Base-by-base conservation (phyloP, 2,797 vertebrate species). In the Glyptemys insculpta region DNA sequence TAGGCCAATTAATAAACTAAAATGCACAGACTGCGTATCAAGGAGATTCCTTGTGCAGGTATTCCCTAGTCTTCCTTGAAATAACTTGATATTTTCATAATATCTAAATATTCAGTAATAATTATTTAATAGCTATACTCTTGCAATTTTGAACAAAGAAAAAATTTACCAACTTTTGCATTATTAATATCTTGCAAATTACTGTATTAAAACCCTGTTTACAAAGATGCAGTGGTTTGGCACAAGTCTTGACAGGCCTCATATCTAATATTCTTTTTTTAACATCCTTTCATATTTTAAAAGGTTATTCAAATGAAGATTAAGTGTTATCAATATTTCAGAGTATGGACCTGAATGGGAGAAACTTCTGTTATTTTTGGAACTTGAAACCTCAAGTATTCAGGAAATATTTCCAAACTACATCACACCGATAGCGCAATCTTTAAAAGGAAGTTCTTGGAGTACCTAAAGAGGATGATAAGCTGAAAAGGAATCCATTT, bases 91-190 rank as follows among this genome's bases (percentile, higher is more conserved):
- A 41, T n/a, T 2, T 86, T 86, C 81, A 2, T 72, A 52, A 0
- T 72, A 53, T 1, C 14, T 14, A 10, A 0, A 0, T 23, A 29
- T 47, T 79, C 14, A 65, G 25, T 72, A 88, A 83, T 14, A 5
- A 31, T 50, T 19, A 59, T 76, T 85, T 53, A 72, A 81, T 44
- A 5, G 2, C 47, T 16, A 3, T 34, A 12, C 5, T 27, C 41
- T 74, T 80, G 15, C 85, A 76, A 78, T 90, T 49, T 31, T 4
- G 25, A 44, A 6, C 16, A 49, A 4, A 3, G 10, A 1, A 49
- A 74, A 27, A 44, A 23, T 12, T 21, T 41, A 74, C 3, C 9
- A 41, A 74, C 37, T 11, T 37, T 41, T 41, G n/a, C 21, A 65
- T 65, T 65, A 65, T n/a, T n/a, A 41, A 18, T n/a, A 74, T 27